Evolutionary conservation across 2,888 invertebrate species (phyloP).

Genomic region (Caenorhabditis zanzibari): DNA sequence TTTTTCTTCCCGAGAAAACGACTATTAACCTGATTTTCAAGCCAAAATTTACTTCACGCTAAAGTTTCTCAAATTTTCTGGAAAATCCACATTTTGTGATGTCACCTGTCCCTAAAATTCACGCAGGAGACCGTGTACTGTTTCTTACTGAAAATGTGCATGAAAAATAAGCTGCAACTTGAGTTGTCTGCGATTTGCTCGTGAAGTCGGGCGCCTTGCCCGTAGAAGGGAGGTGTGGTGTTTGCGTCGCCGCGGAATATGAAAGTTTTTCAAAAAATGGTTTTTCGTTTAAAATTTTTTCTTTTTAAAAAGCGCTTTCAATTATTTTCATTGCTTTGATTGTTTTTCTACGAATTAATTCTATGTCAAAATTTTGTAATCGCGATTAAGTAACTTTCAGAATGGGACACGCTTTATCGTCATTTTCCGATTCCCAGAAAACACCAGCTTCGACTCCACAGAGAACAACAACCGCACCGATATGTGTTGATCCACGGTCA

Average conservation of each 20-base stretch:
- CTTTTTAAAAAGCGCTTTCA: no score
- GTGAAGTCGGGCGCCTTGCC: neutral
- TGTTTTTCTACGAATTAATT: no score
- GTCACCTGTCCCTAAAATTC: no score
- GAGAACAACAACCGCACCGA: slow-evolving; percentile 20
- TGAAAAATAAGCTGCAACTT: no score
- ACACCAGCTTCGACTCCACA: slow-evolving; percentile 50
- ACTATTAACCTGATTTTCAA: no score
- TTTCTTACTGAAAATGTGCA: no score
- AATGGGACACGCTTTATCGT: slow-evolving; percentile 62
- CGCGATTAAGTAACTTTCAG: neutral
- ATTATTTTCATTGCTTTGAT: neutral
- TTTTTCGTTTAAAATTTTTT: slow-evolving; percentile 1
- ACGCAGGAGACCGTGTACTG: no score
- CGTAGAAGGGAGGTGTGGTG: slow-evolving; percentile 4
- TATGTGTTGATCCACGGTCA: slow-evolving; percentile 71
- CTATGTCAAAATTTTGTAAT: neutral
- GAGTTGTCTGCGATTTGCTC: neutral
- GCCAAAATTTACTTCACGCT: no score
- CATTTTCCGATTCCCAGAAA: slow-evolving; percentile 33
- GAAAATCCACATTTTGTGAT: no score
- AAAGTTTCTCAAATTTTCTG: no score
- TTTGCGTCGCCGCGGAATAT: slow-evolving; percentile 27
- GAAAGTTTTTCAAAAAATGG: slow-evolving; percentile 6
- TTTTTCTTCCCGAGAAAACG: no score